Evolutionary conservation across 2,888 invertebrate species (phyloP).

Genomic region (Herminia tarsipennalis): DNA sequence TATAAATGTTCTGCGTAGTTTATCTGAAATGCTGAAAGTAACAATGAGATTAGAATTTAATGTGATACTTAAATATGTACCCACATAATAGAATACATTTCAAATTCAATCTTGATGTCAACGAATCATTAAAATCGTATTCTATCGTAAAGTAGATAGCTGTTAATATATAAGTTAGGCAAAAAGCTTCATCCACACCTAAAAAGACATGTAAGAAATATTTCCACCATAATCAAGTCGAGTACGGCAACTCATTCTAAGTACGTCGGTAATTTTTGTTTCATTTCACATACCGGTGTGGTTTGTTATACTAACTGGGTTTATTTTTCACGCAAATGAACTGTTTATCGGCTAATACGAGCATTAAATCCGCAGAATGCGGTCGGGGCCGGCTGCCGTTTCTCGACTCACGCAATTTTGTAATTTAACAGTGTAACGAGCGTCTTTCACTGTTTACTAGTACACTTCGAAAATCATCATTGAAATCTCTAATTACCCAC

Average conservation of each 20-base stretch:
- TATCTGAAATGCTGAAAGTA: too few species aligned
- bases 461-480: conserved; percentile 36
- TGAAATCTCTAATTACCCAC: conserved; percentile 31
- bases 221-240: conserved; percentile 7
- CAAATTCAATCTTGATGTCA: too few species aligned
- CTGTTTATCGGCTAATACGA: conserved; percentile 66
- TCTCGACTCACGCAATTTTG: conserved; percentile 65
- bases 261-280: conserved; percentile 46
- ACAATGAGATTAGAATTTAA: too few species aligned
- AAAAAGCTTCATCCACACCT: not conserved
- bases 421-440: conserved; percentile 69
- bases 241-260: conserved; percentile 37
- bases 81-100: too few species aligned
- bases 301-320: conserved; percentile 66
- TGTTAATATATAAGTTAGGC: too few species aligned
- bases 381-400: conserved; percentile 49
- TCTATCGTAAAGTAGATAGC: too few species aligned
- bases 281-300: conserved; percentile 56
- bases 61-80: too few species aligned
- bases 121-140: too few species aligned
- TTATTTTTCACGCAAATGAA: conserved; percentile 71
- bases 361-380: conserved; percentile 63
- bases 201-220: not conserved
- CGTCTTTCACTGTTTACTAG: conserved; percentile 43
- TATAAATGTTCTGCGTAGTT: too few species aligned